Percentiles rank a stretch among this genome's conserved stretches.
Conservation (phyloP, 2,113 vertebrate genomes). For the Periophthalmus modestus region DNA sequence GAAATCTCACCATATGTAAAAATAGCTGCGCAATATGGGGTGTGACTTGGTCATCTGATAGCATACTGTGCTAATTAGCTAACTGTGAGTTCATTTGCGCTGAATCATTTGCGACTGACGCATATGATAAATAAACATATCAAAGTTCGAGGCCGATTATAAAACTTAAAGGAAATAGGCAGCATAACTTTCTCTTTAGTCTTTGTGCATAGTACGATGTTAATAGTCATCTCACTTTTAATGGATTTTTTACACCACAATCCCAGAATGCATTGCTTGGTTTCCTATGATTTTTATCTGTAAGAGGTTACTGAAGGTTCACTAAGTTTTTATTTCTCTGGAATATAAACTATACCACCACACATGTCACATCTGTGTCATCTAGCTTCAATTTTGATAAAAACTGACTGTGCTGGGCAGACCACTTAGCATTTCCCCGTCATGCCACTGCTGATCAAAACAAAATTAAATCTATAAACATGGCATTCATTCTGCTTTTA, state of each 20-base stretch:
- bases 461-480: not conserved
- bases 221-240: not conserved
- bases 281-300: constrained; percentile 15
- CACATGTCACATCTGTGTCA: too few relatives aligned
- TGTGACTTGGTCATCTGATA: constrained; percentile 29
- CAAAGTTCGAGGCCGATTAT: constrained; percentile 19
- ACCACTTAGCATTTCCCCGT: constrained; percentile 17
- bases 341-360: too few relatives aligned
- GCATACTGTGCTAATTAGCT: constrained; percentile 43
- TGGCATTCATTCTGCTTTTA: not conserved
- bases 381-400: constrained; percentile 20
- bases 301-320: constrained; percentile 1
- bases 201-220: not conserved
- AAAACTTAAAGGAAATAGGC: constrained; percentile 3
- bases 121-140: constrained; percentile 12
- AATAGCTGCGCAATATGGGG: not conserved
- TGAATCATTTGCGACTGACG: constrained; percentile 20
- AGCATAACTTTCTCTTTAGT: not conserved
- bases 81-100: constrained; percentile 25
- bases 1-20: constrained; percentile 12
- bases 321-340: constrained; percentile 7
- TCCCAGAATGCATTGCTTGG: not conserved
- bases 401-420: constrained; percentile 27
- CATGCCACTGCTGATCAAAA: not conserved
- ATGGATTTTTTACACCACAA: not conserved